Evolutionary conservation across 2,797 vertebrate genomes (phyloP).

Genomic region (Melanotaenia trifasciata): DNA sequence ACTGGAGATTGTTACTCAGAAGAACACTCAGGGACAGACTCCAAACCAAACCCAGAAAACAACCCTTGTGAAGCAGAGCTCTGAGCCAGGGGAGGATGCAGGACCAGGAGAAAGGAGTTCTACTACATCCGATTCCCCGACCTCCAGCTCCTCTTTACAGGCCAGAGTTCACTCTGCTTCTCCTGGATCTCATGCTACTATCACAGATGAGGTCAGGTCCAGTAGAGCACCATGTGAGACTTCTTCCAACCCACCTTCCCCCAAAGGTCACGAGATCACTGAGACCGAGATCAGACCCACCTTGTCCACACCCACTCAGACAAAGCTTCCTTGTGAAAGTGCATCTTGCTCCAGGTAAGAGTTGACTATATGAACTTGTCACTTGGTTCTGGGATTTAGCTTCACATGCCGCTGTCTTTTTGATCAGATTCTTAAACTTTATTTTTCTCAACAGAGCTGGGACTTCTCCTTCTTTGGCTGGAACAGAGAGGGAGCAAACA

Average conservation of each 20-base stretch:
- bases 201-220: conserved; percentile 34
- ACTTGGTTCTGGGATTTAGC: neutral
- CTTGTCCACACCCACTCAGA: conserved; percentile 45
- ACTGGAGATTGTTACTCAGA: conserved; percentile 41
- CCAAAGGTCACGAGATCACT: conserved; percentile 51
- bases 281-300: conserved; percentile 62
- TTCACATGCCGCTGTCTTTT: conserved; percentile 1
- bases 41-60: conserved; percentile 57
- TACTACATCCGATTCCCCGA: conserved; percentile 51
- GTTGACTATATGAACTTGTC: conserved; percentile 1
- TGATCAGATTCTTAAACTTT: conserved; percentile 5
- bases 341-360: conserved; percentile 70
- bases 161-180: conserved; percentile 36
- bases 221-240: conserved; percentile 42
- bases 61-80: conserved; percentile 55
- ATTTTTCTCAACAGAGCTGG: conserved; percentile 42
- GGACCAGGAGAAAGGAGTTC: conserved; percentile 32
- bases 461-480: conserved; percentile 31
- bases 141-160: conserved; percentile 18
- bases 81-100: conserved; percentile 27
- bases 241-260: conserved; percentile 44
- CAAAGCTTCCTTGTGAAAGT: conserved; percentile 63
- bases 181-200: conserved; percentile 34
- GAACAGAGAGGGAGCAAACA: conserved; percentile 50
- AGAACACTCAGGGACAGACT: conserved; percentile 54